Evolutionary conservation across 2,113 vertebrate genomes (phyloP), one percentile per base, ranked within the genome.

Genomic region (Otis tarda): DNA sequence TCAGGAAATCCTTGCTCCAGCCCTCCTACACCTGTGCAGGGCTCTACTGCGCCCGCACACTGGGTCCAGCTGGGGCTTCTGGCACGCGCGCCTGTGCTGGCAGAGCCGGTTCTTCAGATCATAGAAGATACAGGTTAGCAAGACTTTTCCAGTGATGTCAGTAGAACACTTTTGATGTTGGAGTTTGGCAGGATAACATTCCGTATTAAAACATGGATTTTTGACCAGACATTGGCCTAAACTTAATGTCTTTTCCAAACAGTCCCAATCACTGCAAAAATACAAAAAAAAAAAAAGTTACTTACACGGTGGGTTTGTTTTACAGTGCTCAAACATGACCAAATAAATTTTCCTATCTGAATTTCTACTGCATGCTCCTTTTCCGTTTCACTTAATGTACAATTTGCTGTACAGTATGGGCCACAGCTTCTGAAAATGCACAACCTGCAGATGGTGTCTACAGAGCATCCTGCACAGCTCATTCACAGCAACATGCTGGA

Each of bases 101-200:
- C 68, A 89, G 25, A 83, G 60, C 18, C 80, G 60, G 4, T 56
- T 92, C 69, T 84, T 84, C 49, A 79, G 84, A 87, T 84, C 89
- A 84, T 75, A 84, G 89, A 92, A 89, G 22, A 84, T 3, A 1
- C 21, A 87, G 89, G 69, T 93, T 87, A 94, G 61, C 81, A 75
- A 93, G 69, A 84, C 76, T 95, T 97, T 97, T 95, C 94, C 94
- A 97, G 49, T 94, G 95, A 95, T 93, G 93, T 96, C 93, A 97
- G 73, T 33, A 94, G n/a, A 94, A 87, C 43, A 64, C 43, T 93
- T 83, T 4, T 37, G 52, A 57, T 91, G 67, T 74, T 81, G 77
- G 71, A 92, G 64, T 43, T 91, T 94, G 93, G 80, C 94, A 87
- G 64, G 73, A 11, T 89, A 89, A 78, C 60, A 41, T 87, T 92